phyloP scores from a whole-genome alignment of 2,888 invertebrate species.

The Hirtodrosophila trivittata region DNA sequence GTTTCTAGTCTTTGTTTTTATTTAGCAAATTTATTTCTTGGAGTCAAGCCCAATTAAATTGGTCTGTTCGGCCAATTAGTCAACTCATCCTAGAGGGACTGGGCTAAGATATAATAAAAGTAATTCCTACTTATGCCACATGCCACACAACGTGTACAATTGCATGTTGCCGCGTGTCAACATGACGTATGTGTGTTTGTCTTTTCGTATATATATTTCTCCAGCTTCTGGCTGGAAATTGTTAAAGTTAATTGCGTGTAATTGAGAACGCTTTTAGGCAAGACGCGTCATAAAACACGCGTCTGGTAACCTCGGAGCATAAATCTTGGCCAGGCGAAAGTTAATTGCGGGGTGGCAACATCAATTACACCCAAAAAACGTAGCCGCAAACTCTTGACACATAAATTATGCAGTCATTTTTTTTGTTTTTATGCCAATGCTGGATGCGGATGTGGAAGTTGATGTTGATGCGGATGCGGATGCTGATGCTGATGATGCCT shows the following conservation, averaged over 20 bases:
- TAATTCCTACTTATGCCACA: constrained; percentile 21
- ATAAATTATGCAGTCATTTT: constrained; percentile 74
- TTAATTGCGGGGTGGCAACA: constrained; percentile 73
- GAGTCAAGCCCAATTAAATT: no score
- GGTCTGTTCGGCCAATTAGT: no score
- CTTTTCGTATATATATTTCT: constrained; percentile 30
- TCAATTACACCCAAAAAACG: constrained; percentile 61
- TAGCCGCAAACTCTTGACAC: constrained; percentile 64
- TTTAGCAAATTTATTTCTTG: no score
- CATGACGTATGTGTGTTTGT: constrained; percentile 34
- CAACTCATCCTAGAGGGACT: constrained; percentile 2
- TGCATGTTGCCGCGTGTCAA: constrained; percentile 19
- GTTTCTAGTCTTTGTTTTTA: no score
- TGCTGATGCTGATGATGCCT: background rate
- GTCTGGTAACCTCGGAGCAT: constrained; percentile 41
- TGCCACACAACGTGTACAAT: background rate
- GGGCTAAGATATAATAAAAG: constrained; percentile 21
- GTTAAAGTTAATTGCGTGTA: constrained; percentile 70
- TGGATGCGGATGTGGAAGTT: no score
- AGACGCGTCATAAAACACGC: constrained; percentile 64
- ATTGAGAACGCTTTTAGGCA: constrained; percentile 63
- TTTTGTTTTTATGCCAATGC: constrained; percentile 14
- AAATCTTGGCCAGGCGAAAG: constrained; percentile 58
- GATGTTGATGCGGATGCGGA: no score
- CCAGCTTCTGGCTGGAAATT: constrained; percentile 36